These are phyloP conservation scores for Nanorana parkeri DNA, from an alignment of 2,113 vertebrate species.

Conservation along the genomic window DNA sequence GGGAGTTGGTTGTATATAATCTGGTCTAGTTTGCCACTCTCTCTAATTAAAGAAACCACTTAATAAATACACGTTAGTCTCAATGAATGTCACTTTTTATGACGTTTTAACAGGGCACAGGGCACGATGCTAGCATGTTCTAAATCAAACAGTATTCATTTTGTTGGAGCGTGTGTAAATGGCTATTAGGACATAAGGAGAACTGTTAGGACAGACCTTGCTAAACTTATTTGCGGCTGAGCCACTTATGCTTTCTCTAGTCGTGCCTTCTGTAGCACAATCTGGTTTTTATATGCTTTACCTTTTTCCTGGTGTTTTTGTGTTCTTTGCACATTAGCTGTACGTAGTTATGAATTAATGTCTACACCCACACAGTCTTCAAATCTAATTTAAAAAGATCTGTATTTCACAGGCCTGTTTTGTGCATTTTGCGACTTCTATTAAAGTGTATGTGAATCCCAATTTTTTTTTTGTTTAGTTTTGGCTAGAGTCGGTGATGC, in stretches of 20 bases:
- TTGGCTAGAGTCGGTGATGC: too few species aligned
- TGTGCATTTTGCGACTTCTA: too few species aligned
- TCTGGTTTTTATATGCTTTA: not conserved
- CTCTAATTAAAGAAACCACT: slow-evolving; percentile 59
- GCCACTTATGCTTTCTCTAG: slow-evolving; percentile 40
- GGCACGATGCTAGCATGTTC: slow-evolving; percentile 38
- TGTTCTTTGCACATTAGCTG: not conserved
- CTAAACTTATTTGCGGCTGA: slow-evolving; percentile 40
- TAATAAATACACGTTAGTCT: slow-evolving; percentile 55
- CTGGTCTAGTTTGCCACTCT: slow-evolving; percentile 51
- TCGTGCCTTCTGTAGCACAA: slow-evolving; percentile 11
- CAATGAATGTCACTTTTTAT: slow-evolving; percentile 56
- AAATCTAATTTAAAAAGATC: too few species aligned
- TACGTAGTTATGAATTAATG: not conserved
- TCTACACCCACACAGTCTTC: too few species aligned
- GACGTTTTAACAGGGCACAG: slow-evolving; percentile 26
- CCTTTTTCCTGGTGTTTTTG: not conserved
- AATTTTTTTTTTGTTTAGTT: too few species aligned
- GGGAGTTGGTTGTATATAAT: slow-evolving; percentile 50
- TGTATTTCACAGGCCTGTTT: too few species aligned
- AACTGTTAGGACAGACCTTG: slow-evolving; percentile 41
- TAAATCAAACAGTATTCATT: slow-evolving; percentile 45
- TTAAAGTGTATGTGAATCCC: too few species aligned
- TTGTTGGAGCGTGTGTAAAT: slow-evolving; percentile 37
- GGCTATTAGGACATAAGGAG: slow-evolving; percentile 54